These are phyloP conservation scores for Drosophila recens DNA, from an alignment of 2,888 invertebrate species.

Conservation along the genomic window DNA sequence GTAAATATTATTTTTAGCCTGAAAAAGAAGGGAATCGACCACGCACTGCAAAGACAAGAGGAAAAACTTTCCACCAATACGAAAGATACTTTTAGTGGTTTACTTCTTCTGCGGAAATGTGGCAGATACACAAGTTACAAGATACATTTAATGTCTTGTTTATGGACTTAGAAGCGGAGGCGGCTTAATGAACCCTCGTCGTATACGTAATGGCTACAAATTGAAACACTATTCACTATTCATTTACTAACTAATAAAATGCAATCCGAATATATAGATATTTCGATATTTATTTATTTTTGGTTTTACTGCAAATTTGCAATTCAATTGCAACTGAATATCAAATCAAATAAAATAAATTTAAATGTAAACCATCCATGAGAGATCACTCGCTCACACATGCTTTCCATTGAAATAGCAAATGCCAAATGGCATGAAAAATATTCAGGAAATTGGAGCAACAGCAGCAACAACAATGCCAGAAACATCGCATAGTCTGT, in stretches of 20 bases:
- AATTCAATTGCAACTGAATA: constrained; percentile 72
- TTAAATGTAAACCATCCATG: constrained; percentile 26
- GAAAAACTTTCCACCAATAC: constrained; percentile 32
- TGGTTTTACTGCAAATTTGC: constrained; percentile 67
- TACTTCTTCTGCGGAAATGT: constrained; percentile 35
- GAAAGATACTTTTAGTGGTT: constrained; percentile 16
- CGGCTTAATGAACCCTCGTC: constrained; percentile 55
- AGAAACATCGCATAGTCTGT: constrained; percentile 13
- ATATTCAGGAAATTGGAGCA: constrained; percentile 57
- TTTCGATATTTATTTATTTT: constrained; percentile 57
- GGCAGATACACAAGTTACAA: constrained; percentile 18
- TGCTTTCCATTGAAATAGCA: constrained; percentile 27
- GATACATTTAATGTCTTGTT: constrained; percentile 43
- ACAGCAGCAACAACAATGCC: constrained; percentile 14
- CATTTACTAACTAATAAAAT: constrained; percentile 67
- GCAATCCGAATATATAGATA: constrained; percentile 49
- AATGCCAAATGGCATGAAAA: constrained; percentile 60
- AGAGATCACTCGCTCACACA: constrained; percentile 27
- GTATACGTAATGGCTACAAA: constrained; percentile 57
- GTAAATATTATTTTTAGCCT: constrained; percentile 73
- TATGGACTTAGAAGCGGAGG: constrained; percentile 33
- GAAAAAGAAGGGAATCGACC: constrained; percentile 13
- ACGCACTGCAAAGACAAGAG: constrained; percentile 7
- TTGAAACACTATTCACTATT: constrained; percentile 66
- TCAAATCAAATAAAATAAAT: constrained; percentile 51